phyloP scores from a whole-genome alignment of 2,888 invertebrate genomes.

The Andrena trimmerana region DNA sequence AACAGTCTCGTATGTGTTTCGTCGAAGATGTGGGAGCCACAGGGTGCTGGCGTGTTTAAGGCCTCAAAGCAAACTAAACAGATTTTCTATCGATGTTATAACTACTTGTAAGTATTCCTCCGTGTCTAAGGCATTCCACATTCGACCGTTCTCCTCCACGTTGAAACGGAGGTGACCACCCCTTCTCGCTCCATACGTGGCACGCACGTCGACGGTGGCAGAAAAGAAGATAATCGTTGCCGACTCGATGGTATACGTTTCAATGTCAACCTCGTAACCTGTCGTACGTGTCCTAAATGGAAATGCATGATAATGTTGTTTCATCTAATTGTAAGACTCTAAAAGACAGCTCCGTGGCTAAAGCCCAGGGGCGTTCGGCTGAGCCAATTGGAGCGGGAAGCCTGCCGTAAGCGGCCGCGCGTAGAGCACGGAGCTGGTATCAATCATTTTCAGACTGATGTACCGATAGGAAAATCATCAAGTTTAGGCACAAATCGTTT shows the following conservation, averaged over 20 bases:
- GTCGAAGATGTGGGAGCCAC: constrained; percentile 35
- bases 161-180: not conserved
- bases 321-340: constrained; percentile 43
- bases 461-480: constrained; percentile 58
- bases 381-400: not conserved
- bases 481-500: constrained; percentile 54
- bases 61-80: constrained; percentile 37
- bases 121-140: constrained; percentile 16
- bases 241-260: constrained; percentile 47
- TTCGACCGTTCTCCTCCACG: constrained; percentile 51
- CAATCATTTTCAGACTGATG: constrained; percentile 64
- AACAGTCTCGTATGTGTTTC: constrained; percentile 7
- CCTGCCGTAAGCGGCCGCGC: not conserved
- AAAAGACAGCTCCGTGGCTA: constrained; percentile 41
- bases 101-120: constrained; percentile 34
- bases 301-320: constrained; percentile 52
- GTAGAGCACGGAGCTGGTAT: constrained; percentile 34
- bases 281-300: constrained; percentile 49
- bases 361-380: not conserved
- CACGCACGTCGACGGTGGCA: constrained; percentile 2
- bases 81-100: constrained; percentile 42
- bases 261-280: constrained; percentile 55
- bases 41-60: constrained; percentile 55
- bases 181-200: not conserved
- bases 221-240: constrained; percentile 34